phyloP scores from a whole-genome alignment of 2,113 vertebrate genomes.

The Oncorhynchus gorbuscha region DNA sequence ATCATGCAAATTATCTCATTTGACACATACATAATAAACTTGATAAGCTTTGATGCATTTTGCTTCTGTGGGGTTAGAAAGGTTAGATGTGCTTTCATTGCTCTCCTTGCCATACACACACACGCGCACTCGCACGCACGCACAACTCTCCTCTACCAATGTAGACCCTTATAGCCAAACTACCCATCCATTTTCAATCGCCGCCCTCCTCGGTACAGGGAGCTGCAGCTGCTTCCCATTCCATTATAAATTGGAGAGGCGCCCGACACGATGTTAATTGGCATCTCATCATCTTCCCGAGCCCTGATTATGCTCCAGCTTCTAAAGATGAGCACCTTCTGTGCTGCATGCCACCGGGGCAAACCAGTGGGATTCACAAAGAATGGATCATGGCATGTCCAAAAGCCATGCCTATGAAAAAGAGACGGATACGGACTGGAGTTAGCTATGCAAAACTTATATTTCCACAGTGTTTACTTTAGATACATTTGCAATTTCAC shows the following conservation, averaged over 20 bases:
- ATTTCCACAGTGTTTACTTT: background rate
- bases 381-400: too few relatives aligned
- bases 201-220: constrained; percentile 6
- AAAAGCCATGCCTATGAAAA: too few relatives aligned
- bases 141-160: background rate
- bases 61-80: too few relatives aligned
- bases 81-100: background rate
- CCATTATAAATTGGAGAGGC: constrained; percentile 20
- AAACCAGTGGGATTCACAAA: too few relatives aligned
- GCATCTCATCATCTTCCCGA: constrained; percentile 24
- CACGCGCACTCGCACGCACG: too few relatives aligned
- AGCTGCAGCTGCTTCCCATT: constrained; percentile 7
- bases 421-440: too few relatives aligned
- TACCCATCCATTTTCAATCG: constrained; percentile 23
- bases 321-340: constrained; percentile 24
- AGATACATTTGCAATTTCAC: background rate
- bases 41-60: too few relatives aligned
- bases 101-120: background rate
- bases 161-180: constrained; percentile 3
- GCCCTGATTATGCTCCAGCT: constrained; percentile 29
- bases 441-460: background rate
- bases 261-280: constrained; percentile 36
- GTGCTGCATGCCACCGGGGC: background rate
- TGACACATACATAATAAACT: too few relatives aligned
- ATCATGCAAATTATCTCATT: too few relatives aligned